phyloP scores from a whole-genome alignment of 2,797 vertebrate genomes.

The Microctenopoma steveboyesi region DNA sequence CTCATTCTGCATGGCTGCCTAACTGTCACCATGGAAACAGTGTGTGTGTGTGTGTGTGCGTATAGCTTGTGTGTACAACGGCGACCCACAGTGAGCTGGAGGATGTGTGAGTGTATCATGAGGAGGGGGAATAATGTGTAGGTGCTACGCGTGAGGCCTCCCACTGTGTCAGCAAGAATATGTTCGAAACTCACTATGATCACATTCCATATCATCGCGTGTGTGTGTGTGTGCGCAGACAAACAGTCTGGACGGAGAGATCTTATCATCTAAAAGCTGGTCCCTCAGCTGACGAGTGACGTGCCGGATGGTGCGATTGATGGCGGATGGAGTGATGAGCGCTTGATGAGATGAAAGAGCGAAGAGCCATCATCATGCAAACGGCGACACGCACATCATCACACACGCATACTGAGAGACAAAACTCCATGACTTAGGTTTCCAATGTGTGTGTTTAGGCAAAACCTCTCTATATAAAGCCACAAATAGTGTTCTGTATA shows the following conservation, averaged over 20 bases:
- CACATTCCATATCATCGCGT: conserved; percentile 54
- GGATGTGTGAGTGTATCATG: conserved; percentile 59
- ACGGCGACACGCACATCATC: conserved; percentile 14
- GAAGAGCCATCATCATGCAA: conserved; percentile 65
- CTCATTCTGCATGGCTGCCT: conserved; percentile 81
- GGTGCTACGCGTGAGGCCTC: conserved; percentile 58
- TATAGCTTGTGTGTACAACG: conserved; percentile 31
- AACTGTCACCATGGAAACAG: conserved; percentile 81
- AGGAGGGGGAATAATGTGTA: conserved; percentile 63
- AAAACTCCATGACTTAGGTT: conserved; percentile 44
- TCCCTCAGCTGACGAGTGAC: conserved; percentile 69
- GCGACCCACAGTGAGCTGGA: conserved; percentile 58
- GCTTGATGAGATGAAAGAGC: conserved; percentile 79
- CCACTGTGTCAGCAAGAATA: conserved; percentile 66
- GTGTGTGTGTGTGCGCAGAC: conserved; percentile 24
- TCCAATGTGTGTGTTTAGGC: conserved; percentile 26
- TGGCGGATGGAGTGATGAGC: conserved; percentile 76
- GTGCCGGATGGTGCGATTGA: conserved; percentile 71
- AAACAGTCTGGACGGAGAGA: conserved; percentile 57
- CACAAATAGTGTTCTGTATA: conserved; percentile 28
- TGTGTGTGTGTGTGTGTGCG: conserved; percentile 52
- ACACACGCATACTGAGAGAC: conserved; percentile 33
- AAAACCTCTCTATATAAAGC: conserved; percentile 32
- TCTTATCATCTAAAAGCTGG: conserved; percentile 74
- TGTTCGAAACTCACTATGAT: conserved; percentile 63